These are phyloP conservation scores for Eudemis profundana DNA, from an alignment of 2,888 invertebrate species.

Conservation along the genomic window DNA sequence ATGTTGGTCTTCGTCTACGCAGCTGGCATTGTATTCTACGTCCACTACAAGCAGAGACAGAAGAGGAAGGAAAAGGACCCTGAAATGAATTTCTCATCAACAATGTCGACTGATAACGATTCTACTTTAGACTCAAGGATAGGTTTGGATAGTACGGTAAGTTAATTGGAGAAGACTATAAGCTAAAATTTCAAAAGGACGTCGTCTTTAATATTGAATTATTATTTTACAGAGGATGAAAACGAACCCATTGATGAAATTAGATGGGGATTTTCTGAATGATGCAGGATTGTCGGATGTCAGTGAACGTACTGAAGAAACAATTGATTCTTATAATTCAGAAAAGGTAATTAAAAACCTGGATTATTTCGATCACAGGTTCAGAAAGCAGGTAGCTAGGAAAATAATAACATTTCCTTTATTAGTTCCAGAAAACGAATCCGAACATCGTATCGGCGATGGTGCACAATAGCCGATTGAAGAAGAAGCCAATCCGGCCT, in stretches of 20 bases:
- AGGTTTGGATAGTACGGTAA: constrained; percentile 79
- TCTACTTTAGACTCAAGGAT: constrained; percentile 73
- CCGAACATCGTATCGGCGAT: constrained; percentile 75
- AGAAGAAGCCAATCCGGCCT: constrained; percentile 72
- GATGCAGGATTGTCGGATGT: constrained; percentile 75
- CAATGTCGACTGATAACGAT: constrained; percentile 67
- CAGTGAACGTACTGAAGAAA: constrained; percentile 75
- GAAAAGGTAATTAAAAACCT: constrained; percentile 62
- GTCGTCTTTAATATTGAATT: background rate
- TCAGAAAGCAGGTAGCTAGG: no score
- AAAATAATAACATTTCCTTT: constrained; percentile 16
- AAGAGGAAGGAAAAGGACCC: constrained; percentile 81
- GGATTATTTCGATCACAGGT: no score
- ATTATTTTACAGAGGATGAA: constrained; percentile 70
- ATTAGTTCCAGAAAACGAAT: constrained; percentile 73
- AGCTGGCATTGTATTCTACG: constrained; percentile 92
- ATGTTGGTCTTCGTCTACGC: constrained; percentile 93
- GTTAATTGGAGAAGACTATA: constrained; percentile 27
- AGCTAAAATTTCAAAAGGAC: background rate
- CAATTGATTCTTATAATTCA: constrained; percentile 67
- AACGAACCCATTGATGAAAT: constrained; percentile 74
- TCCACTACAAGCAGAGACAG: constrained; percentile 89
- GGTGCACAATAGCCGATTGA: constrained; percentile 71
- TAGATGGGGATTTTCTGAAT: constrained; percentile 68
- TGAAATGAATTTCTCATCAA: constrained; percentile 69